Conservation (phyloP, 2,113 vertebrate genomes). For the Odobenus rosmarus region DNA sequence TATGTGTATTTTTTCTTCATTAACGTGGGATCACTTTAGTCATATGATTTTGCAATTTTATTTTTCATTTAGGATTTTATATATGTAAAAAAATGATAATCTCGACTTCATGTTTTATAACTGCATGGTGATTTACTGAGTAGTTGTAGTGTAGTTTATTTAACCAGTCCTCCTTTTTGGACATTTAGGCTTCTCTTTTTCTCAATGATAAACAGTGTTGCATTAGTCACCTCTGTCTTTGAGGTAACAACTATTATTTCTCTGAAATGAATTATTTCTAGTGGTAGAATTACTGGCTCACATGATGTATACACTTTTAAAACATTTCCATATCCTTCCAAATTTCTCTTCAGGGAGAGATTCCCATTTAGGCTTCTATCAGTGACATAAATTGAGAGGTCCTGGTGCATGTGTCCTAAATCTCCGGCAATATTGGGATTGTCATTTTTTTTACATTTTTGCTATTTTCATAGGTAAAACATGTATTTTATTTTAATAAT, state of each 20-base stretch:
- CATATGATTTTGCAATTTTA: not conserved
- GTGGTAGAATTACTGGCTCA: not conserved
- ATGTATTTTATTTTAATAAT: not conserved
- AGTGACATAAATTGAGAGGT: not conserved
- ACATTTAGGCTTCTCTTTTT: slow-evolving; percentile 3
- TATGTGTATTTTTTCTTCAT: not conserved
- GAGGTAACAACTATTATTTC: not conserved
- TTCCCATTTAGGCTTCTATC: not conserved
- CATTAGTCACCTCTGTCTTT: not conserved
- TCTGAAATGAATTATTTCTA: slow-evolving; percentile 34
- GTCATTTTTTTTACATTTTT: not conserved
- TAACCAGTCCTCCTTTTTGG: not conserved
- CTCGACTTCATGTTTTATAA: not conserved
- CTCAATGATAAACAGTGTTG: not conserved
- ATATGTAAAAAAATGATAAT: not conserved
- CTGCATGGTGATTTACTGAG: not conserved
- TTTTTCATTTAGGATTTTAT: slow-evolving; percentile 33
- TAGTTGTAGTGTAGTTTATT: not conserved
- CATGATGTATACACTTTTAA: not conserved
- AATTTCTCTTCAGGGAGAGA: not conserved
- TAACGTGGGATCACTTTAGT: not conserved
- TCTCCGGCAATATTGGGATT: not conserved
- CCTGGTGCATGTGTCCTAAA: not conserved
- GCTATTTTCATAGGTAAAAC: not conserved
- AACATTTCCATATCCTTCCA: not conserved